Conservation (phyloP, 2,888 invertebrate genomes). For the Eubasilissa splendida region DNA sequence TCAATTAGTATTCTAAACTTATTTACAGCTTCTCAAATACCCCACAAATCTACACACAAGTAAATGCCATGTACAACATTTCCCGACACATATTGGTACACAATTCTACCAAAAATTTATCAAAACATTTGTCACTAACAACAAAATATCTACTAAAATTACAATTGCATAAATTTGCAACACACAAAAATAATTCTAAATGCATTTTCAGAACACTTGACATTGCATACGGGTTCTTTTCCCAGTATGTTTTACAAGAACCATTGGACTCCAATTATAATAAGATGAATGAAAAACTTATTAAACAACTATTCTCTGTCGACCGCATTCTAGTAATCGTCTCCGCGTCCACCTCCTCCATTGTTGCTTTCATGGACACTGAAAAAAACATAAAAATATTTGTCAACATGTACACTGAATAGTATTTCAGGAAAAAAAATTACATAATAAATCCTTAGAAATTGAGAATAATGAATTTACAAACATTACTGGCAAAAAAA, state of each 20-base stretch:
- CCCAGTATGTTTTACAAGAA: constrained; percentile 14
- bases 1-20: constrained; percentile 45
- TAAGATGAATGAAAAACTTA: constrained; percentile 34
- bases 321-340: constrained; percentile 23
- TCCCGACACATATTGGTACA: background rate
- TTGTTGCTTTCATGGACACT: constrained; percentile 80
- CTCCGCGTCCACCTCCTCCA: constrained; percentile 67
- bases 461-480: too few species aligned
- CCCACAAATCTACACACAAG: constrained; percentile 31
- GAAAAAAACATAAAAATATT: constrained; percentile 59
- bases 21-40: constrained; percentile 45
- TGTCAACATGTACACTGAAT: too few species aligned
- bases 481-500: too few species aligned
- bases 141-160: background rate
- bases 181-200: constrained; percentile 4
- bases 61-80: constrained; percentile 24
- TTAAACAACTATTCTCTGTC: constrained; percentile 4
- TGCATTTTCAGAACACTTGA: background rate
- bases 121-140: constrained; percentile 1
- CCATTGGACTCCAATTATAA: constrained; percentile 30
- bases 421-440: too few species aligned
- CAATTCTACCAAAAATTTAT: background rate
- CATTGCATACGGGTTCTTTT: background rate
- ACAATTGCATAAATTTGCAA: constrained; percentile 7
- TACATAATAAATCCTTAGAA: too few species aligned